Percentiles rank a stretch among this genome's conserved stretches.
These are phyloP conservation scores for Hemithea aestivaria DNA, from an alignment of 2,888 invertebrate species.

Conservation along the genomic window DNA sequence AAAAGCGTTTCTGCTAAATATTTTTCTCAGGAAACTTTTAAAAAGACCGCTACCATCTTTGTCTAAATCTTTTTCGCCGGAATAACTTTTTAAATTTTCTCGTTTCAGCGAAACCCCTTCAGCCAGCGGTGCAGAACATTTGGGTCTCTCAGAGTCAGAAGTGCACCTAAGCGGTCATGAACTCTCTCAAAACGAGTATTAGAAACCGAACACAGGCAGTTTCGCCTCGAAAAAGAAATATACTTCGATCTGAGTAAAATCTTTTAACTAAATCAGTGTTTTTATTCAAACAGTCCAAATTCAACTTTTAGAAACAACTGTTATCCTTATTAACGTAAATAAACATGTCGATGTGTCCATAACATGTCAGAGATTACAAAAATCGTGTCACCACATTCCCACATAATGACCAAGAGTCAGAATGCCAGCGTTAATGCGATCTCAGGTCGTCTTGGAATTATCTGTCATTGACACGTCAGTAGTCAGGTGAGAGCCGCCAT, in stretches of 20 bases:
- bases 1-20: constrained; percentile 5
- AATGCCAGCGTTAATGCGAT: constrained; percentile 27
- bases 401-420: constrained; percentile 26
- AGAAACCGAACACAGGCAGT: constrained; percentile 22
- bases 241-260: constrained; percentile 19
- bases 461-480: constrained; percentile 35
- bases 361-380: constrained; percentile 6
- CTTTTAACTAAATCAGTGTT: constrained; percentile 19
- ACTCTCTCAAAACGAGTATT: constrained; percentile 36
- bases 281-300: constrained; percentile 13
- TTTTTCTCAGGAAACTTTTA: constrained; percentile 13
- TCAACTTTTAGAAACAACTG: neutral
- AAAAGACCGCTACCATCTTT: constrained; percentile 7
- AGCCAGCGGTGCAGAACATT: constrained; percentile 48
- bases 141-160: constrained; percentile 41
- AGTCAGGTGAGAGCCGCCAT: constrained; percentile 57
- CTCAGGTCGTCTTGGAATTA: constrained; percentile 17
- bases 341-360: too few relatives aligned
- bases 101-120: constrained; percentile 39
- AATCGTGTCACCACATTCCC: constrained; percentile 20
- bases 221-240: constrained; percentile 25
- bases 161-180: constrained; percentile 52
- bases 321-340: too few relatives aligned
- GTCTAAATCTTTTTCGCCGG: constrained; percentile 14
- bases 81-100: constrained; percentile 29